Evolutionary conservation across 2,888 invertebrate genomes (phyloP).

Genomic region (Onthophagus sagittarius): DNA sequence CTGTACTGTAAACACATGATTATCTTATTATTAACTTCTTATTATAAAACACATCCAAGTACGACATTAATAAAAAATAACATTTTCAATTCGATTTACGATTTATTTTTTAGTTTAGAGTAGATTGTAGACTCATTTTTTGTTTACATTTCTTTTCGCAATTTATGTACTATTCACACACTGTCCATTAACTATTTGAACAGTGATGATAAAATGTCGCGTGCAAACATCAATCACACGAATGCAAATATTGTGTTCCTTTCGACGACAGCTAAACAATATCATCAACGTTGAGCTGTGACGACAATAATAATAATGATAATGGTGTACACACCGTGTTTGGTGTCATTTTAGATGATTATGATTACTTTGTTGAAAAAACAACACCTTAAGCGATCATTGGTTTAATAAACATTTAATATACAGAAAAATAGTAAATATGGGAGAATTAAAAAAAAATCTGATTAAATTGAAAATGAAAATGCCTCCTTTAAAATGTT

Average conservation of each 20-base stretch:
- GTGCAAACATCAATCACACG: background rate
- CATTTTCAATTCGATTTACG: too few relatives aligned
- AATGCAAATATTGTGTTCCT: background rate
- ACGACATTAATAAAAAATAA: too few relatives aligned
- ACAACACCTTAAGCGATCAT: background rate
- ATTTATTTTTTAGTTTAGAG: background rate
- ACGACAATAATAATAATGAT: background rate
- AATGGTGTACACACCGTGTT: background rate
- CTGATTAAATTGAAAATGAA: too few relatives aligned
- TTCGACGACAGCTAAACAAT: background rate
- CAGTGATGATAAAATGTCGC: background rate
- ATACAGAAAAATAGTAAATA: too few relatives aligned
- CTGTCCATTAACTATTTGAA: background rate
- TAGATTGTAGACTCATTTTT: background rate
- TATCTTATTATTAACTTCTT: too few relatives aligned
- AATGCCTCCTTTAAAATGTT: too few relatives aligned
- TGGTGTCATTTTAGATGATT: background rate
- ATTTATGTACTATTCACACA: background rate
- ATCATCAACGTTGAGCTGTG: background rate
- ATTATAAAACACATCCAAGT: too few relatives aligned
- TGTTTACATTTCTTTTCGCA: background rate
- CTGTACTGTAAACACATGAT: background rate
- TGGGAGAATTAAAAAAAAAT: too few relatives aligned
- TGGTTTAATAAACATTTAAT: background rate
- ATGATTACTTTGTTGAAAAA: background rate